These are phyloP conservation scores for Grammomys dolichurus DNA, from an alignment of 2,113 vertebrate genomes.

Conservation along the genomic window DNA sequence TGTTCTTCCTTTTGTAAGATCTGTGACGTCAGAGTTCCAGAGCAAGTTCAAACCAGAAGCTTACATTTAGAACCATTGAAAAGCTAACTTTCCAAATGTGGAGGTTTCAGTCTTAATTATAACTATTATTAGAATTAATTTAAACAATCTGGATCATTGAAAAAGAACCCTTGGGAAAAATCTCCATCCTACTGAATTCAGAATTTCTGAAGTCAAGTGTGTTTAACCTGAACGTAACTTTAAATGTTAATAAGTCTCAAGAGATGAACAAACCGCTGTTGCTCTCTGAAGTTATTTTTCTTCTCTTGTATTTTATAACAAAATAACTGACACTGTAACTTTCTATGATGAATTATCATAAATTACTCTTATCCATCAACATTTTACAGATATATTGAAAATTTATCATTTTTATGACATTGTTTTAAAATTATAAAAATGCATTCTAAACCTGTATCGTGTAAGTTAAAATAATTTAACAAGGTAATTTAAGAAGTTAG, in stretches of 20 bases:
- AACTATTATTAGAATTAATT: constrained; percentile 61
- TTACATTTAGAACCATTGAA: constrained; percentile 46
- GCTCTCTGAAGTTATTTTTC: constrained; percentile 42
- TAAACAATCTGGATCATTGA: constrained; percentile 46
- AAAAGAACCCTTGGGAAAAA: constrained; percentile 54
- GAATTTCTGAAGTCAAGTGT: constrained; percentile 59
- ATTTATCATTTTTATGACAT: constrained; percentile 25
- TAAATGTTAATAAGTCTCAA: constrained; percentile 51
- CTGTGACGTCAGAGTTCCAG: neutral
- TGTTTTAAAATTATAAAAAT: constrained; percentile 58
- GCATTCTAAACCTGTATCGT: constrained; percentile 42
- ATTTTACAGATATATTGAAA: constrained; percentile 7
- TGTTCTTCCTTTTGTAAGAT: neutral
- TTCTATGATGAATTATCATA: constrained; percentile 32
- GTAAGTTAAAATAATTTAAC: constrained; percentile 43
- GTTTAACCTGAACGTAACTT: constrained; percentile 64
- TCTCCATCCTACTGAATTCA: constrained; percentile 14
- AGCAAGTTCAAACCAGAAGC: constrained; percentile 22
- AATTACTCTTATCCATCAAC: constrained; percentile 38
- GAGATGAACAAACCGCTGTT: constrained; percentile 16
- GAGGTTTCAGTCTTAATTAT: constrained; percentile 56
- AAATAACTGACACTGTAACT: constrained; percentile 40
- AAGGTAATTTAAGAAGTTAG: constrained; percentile 69
- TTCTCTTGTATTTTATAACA: constrained; percentile 45
- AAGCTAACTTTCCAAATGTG: constrained; percentile 37